Base-by-base conservation (phyloP, 2,113 vertebrate genomes). In the Perca flavescens region DNA sequence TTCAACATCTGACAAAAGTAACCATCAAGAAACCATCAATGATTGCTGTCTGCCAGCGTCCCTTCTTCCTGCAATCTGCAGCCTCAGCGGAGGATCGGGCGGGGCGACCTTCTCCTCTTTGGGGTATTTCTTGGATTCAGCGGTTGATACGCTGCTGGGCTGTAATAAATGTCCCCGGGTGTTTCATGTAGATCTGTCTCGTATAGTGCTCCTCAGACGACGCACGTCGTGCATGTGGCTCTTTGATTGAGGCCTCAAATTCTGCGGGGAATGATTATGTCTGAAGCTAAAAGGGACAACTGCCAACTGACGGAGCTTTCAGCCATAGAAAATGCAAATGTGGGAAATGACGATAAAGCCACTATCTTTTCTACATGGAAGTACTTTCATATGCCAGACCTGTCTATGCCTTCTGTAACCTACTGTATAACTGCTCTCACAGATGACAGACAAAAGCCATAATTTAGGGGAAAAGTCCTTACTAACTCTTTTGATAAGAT, bases 161-260 rank as follows among this genome's bases (percentile, higher is more conserved):
- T 12, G 80, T 84, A 78, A 89, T 75, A 86, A 69, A 70, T 57
- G 80, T 89, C 85, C 86, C 88, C 86, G 82, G 88, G 86, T 89
- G 85, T 80, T 85, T 86, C 73, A 77, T 89, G 88, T 40, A 91
- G 88, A 91, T 91, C 80, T 64, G 74, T 74, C 79, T 82, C 21
- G 0, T 77, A 73, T 53, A 66, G 53, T 8, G 66, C 62, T 79
- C 84, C 74, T 83, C 63, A 46, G 79, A 81, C 77, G 9, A 31
- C 9, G 81, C 69, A 69, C 11, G 34, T 64, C 21, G 57, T 36
- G 79, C 75, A 73, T 64, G 73, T 25, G 12, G 85, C 76, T 70
- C 74, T 77, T 49, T 86, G 88, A 90, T 80, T 82, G 90, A 88
- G 86, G 86, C 77, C 79, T 82, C 43, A 43, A 78, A 77, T 72